Conservation (phyloP, 2,888 invertebrate genomes). For the Lamellibrachia satsuma region DNA sequence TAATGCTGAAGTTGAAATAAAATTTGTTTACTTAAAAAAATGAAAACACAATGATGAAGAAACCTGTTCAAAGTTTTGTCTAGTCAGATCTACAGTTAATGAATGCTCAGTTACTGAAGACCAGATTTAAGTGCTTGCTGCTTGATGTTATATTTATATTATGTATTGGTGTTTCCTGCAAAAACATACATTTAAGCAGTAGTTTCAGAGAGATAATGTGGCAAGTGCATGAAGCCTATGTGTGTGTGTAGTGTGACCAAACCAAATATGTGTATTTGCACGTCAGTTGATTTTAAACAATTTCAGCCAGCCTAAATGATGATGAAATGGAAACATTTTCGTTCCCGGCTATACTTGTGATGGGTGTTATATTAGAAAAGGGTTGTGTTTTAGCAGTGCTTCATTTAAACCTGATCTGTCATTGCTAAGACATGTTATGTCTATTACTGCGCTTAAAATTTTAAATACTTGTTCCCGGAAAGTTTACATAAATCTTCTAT, state of each 20-base stretch:
- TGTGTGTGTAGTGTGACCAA: background rate
- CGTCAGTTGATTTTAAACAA: background rate
- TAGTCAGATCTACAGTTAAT: background rate
- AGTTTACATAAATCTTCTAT: no score
- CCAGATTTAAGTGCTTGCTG: background rate
- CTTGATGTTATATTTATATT: background rate
- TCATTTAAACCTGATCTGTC: no score
- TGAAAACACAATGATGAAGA: background rate
- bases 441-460: no score
- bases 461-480: no score
- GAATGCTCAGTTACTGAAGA: background rate
- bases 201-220: background rate
- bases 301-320: background rate
- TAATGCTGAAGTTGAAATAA: background rate
- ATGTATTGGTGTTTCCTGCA: background rate
- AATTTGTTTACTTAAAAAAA: background rate
- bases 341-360: background rate
- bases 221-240: background rate
- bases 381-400: no score
- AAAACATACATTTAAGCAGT: background rate
- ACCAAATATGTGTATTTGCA: background rate
- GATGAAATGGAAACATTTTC: background rate
- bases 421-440: no score
- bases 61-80: background rate
- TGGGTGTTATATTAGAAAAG: no score